Evolutionary conservation across 2,113 vertebrate genomes (phyloP).

Genomic region (Platichthys flesus): DNA sequence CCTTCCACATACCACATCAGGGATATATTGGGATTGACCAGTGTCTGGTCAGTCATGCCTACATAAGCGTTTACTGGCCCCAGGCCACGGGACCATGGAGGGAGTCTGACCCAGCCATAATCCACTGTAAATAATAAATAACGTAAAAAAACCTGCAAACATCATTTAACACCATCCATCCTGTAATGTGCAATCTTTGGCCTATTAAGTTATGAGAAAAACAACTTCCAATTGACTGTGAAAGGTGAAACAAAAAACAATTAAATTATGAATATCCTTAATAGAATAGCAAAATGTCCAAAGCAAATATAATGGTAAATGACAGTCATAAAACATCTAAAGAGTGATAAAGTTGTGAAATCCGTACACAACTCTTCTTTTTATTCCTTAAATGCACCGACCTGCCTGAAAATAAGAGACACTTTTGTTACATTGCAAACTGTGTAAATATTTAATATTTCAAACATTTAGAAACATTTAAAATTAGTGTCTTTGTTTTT

Average conservation of each 20-base stretch:
- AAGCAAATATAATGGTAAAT: not conserved
- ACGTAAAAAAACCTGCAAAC: not conserved
- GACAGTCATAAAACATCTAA: not conserved
- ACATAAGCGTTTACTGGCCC: no score
- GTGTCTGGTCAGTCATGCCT: not conserved
- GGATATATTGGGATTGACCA: not conserved
- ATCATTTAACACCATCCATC: not conserved
- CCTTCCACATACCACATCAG: not conserved
- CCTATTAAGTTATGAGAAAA: not conserved
- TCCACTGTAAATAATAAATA: not conserved
- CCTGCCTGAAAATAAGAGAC: not conserved
- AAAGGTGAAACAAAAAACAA: not conserved
- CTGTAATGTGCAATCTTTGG: not conserved
- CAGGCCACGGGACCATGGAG: not conserved
- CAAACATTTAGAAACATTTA: not conserved
- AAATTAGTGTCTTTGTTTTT: not conserved
- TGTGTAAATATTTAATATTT: not conserved
- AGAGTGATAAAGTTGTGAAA: constrained; percentile 60
- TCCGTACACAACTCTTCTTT: constrained; percentile 42
- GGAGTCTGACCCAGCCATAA: not conserved
- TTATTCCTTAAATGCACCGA: constrained; percentile 12
- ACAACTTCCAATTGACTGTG: constrained; percentile 3
- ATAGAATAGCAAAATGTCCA: constrained; percentile 2
- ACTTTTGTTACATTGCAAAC: not conserved
- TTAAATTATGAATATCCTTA: not conserved